phyloP scores from a whole-genome alignment of 2,797 vertebrate genomes.

The Premnoplex brunnescens region DNA sequence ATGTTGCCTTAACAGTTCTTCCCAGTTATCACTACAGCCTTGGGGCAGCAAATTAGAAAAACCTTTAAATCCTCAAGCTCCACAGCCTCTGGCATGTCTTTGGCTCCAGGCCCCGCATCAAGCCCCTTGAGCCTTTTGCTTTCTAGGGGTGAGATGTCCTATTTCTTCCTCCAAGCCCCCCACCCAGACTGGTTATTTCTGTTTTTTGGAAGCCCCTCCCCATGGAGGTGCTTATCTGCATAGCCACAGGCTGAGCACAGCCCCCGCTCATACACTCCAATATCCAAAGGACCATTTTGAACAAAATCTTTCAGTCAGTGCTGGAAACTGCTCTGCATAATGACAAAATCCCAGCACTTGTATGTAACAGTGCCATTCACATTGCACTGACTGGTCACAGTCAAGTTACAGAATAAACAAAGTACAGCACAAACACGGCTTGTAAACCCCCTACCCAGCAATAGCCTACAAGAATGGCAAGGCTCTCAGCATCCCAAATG shows the following conservation, averaged over 20 bases:
- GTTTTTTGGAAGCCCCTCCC: background rate
- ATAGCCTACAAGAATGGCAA: background rate
- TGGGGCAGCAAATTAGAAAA: background rate
- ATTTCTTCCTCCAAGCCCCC: background rate
- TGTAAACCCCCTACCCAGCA: background rate
- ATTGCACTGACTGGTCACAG: background rate
- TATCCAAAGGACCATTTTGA: background rate
- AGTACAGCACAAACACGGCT: background rate
- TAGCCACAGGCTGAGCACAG: background rate
- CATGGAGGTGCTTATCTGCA: background rate
- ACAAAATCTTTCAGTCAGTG: background rate
- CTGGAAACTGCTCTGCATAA: background rate
- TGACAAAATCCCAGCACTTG: background rate
- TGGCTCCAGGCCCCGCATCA: background rate
- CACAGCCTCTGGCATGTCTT: accelerated
- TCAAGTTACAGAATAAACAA: background rate
- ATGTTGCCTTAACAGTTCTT: background rate
- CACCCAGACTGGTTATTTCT: background rate
- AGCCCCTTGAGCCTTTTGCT: background rate
- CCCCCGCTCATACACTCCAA: background rate
- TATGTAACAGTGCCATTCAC: background rate
- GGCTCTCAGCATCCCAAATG: background rate
- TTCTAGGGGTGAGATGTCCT: background rate
- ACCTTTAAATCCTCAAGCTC: background rate
- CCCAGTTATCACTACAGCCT: background rate